These are phyloP conservation scores for Corythornis madagascariensis DNA, from an alignment of 2,113 vertebrate genomes.

Conservation along the genomic window DNA sequence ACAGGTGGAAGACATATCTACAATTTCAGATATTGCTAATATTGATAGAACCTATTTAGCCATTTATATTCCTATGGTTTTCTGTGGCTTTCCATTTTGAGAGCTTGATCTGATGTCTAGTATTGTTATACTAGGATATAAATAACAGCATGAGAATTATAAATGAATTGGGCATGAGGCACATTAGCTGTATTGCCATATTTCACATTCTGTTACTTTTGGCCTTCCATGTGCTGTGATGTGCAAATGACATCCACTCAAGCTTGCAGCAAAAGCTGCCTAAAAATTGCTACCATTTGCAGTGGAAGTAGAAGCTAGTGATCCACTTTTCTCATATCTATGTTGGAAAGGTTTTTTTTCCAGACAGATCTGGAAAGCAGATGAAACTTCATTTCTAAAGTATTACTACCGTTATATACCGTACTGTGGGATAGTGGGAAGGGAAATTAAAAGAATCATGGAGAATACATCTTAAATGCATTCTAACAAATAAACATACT, in stretches of 20 bases:
- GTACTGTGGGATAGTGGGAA: background rate
- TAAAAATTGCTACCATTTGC: background rate
- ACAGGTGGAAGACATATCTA: background rate
- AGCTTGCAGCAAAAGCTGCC: background rate
- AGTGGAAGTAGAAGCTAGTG: background rate
- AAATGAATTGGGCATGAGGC: background rate
- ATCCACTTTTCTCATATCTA: background rate
- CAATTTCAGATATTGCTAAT: background rate
- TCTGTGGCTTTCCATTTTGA: background rate
- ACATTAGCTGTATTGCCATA: background rate
- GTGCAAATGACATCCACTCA: background rate
- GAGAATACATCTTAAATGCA: background rate
- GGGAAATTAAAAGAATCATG: background rate
- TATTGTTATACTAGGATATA: background rate
- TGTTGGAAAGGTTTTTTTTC: background rate
- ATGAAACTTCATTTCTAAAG: background rate
- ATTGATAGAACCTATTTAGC: background rate
- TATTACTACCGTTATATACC: background rate
- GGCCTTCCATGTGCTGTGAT: background rate
- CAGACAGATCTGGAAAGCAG: background rate
- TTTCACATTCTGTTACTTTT: background rate
- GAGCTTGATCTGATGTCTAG: background rate
- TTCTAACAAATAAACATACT: background rate
- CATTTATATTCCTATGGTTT: background rate
- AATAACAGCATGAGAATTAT: background rate